Base-by-base conservation (phyloP, 64 coral and sea anemone species). In the Montipora efflorescens region DNA sequence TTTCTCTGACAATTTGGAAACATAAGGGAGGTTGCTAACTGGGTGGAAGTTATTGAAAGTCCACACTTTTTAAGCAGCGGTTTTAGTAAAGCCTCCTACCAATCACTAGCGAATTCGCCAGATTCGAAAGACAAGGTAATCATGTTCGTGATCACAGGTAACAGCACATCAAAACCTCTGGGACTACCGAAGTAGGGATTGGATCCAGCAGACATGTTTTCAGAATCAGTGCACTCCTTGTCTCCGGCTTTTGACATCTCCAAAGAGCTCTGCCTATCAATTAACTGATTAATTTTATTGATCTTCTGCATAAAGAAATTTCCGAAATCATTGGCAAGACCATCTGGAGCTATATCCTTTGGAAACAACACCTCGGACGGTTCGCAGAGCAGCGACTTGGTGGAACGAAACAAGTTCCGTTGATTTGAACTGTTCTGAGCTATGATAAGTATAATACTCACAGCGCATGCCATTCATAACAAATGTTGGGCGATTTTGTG, bases 221-320 rank as follows among this genome's bases (percentile, higher is more conserved):
- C 16, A 80, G 78, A 57, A 57, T 55, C 78, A 80, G 50, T 15
- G 50, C 78, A 36, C 48, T 52, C 50, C 50, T 52, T 57, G 22
- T 57, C 48, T 80, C 48, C 7, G 78, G 76, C 16, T 55, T 25
- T 55, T 80, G 48, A 55, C 50, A 80, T 80, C 78, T 80, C 50
- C 20, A 20, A 80, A 80, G 48, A 57, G 78, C 78, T 78, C 76
- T 78, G 9, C 76, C 19, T 78, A 57, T 80, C 78, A 23, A 80
- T 52, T 80, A 57, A 80, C 48, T 57, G 48, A 80, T 77, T 47
- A 47, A 89, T 79, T 13, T 43, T 64, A 21, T 80, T 19, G 2
- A 80, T 80, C 16, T 90, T 90, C n/a, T 67, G 72, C 23, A 90
- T 62, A 66, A 90, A 90, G 75, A 79, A 90, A 66, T 79, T 90